phyloP scores from a whole-genome alignment of 2,113 vertebrate genomes.

The Entomyzon cyanotis region DNA sequence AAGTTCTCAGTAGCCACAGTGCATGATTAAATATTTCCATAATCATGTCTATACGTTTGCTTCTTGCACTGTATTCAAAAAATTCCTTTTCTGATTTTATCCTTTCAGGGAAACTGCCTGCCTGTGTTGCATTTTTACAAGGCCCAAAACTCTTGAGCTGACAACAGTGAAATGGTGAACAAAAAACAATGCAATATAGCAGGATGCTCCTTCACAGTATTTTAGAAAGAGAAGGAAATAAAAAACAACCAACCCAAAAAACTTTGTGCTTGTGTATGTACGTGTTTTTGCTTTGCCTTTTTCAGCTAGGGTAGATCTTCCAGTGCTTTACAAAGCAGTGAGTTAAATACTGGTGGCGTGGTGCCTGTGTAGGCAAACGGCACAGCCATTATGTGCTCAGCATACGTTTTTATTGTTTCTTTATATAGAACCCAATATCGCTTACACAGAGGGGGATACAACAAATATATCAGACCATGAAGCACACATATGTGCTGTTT shows the following conservation, averaged over 20 bases:
- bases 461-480: conserved; percentile 32
- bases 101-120: not conserved
- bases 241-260: not conserved
- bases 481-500: conserved; percentile 36
- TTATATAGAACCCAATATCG: conserved; percentile 38
- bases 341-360: not conserved
- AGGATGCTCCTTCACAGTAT: not conserved
- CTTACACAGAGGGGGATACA: conserved; percentile 44
- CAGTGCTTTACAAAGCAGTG: not conserved
- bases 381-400: conserved; percentile 4
- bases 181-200: not conserved
- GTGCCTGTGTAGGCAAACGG: not conserved
- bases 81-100: conserved; percentile 16
- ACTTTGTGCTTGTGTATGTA: not conserved
- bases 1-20: conserved; percentile 51
- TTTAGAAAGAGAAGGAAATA: not conserved
- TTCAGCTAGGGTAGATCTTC: not conserved
- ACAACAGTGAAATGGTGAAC: not conserved
- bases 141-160: not conserved
- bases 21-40: conserved; percentile 29
- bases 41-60: not conserved
- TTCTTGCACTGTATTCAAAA: not conserved
- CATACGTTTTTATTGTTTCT: conserved; percentile 27
- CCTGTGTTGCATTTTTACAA: not conserved
- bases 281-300: not conserved